A percentile compares a stretch with the other conserved stretches of the same genome.
phyloP scores from a whole-genome alignment of 2,113 vertebrate genomes.

The Coturnix japonica region DNA sequence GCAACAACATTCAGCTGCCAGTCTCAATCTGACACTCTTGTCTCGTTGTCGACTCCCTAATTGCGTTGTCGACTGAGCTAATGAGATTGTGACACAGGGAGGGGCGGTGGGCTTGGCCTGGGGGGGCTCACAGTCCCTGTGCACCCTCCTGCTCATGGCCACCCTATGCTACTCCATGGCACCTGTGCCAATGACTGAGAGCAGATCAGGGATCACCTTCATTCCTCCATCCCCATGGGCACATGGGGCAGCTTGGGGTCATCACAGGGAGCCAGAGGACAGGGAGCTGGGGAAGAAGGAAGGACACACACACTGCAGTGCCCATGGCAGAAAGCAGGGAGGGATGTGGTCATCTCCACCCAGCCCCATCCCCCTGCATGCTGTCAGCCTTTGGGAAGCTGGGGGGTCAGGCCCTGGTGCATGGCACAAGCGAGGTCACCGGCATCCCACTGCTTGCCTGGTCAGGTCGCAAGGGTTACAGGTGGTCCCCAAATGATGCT shows the following conservation, averaged over 20 bases:
- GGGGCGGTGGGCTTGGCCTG: rapidly evolving
- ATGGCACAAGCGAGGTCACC: background rate
- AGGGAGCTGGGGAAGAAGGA: background rate
- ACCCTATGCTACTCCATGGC: background rate
- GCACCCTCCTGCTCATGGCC: background rate
- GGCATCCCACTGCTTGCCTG: background rate
- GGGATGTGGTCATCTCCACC: background rate
- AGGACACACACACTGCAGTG: background rate
- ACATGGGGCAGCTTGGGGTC: background rate
- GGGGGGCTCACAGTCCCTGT: background rate
- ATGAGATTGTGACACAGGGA: background rate
- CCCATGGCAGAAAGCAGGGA: background rate
- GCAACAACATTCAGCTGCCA: constrained; percentile 6
- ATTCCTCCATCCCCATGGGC: background rate
- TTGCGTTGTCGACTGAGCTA: background rate
- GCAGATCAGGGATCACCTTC: background rate
- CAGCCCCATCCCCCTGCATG: background rate
- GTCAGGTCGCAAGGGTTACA: background rate
- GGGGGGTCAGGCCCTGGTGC: background rate
- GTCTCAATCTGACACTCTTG: background rate
- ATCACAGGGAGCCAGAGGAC: background rate
- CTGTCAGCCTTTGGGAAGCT: background rate
- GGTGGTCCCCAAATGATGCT: background rate
- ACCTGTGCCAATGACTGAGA: background rate
- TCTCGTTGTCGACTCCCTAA: background rate